Evolutionary conservation across 2,888 invertebrate genomes (phyloP).

Genomic region (Spisula subtruncata): DNA sequence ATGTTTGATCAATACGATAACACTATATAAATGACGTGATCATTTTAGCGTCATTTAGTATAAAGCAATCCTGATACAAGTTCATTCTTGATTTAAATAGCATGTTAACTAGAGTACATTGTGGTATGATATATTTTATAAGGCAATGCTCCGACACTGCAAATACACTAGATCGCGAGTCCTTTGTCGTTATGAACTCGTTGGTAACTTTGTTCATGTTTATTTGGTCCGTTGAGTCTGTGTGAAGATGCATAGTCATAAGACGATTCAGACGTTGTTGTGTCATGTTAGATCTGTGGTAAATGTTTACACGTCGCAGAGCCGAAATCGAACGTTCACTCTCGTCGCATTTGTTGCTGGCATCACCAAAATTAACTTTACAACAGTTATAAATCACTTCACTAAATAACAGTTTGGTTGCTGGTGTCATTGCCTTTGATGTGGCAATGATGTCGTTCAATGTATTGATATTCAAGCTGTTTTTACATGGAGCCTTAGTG

Average conservation of each 20-base stretch:
- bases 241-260: constrained; percentile 52
- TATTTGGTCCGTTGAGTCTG: constrained; percentile 30
- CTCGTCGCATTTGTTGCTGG: constrained; percentile 65
- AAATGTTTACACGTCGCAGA: constrained; percentile 39
- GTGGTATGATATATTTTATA: too few relatives aligned
- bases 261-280: constrained; percentile 41
- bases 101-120: too few relatives aligned
- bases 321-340: constrained; percentile 57
- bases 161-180: constrained; percentile 5
- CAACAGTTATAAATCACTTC: constrained; percentile 53
- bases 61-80: too few relatives aligned
- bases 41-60: too few relatives aligned
- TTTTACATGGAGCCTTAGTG: not conserved
- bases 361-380: constrained; percentile 55
- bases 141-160: too few relatives aligned
- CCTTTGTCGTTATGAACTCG: constrained; percentile 40
- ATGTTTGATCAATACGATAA: too few relatives aligned
- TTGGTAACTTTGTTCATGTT: constrained; percentile 34
- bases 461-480: not conserved
- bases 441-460: not conserved
- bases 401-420: not conserved
- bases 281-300: constrained; percentile 41
- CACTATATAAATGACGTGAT: too few relatives aligned
- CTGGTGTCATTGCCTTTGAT: not conserved
- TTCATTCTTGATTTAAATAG: too few relatives aligned